These are phyloP conservation scores for Ameiurus melas DNA, from an alignment of 2,113 vertebrate genomes.

Conservation along the genomic window DNA sequence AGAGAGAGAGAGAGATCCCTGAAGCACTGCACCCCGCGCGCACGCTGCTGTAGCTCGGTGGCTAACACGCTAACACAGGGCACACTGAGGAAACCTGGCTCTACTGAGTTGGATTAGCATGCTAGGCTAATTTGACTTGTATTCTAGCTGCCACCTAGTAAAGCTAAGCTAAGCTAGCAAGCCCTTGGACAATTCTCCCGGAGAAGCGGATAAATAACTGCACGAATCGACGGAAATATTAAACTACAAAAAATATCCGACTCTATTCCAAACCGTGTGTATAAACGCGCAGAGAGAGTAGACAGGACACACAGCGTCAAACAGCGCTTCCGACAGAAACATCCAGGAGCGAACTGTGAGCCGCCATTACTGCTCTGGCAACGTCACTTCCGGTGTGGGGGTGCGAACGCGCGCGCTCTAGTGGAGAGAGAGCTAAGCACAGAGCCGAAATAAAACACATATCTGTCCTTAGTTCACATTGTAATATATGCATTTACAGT, in stretches of 20 bases:
- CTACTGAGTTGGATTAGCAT: background rate
- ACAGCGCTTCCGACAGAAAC: constrained; percentile 7
- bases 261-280: background rate
- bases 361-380: constrained; percentile 56
- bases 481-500: too few species aligned
- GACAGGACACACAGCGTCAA: constrained; percentile 1
- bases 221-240: background rate
- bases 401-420: too few species aligned
- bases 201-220: background rate
- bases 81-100: background rate
- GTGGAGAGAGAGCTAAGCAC: background rate
- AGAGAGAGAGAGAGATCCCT: too few species aligned
- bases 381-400: constrained; percentile 52
- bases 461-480: too few species aligned
- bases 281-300: background rate
- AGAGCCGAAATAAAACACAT: too few species aligned
- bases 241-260: background rate
- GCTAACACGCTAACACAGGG: constrained; percentile 2
- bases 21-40: background rate
- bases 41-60: constrained; percentile 26
- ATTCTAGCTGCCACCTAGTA: constrained; percentile 4
- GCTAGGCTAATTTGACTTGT: constrained; percentile 26
- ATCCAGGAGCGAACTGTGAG: constrained; percentile 61
- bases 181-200: background rate
- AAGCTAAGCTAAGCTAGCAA: constrained; percentile 20